Base-by-base conservation (phyloP, 2,113 vertebrate species). In the Corynorhinus townsendii region DNA sequence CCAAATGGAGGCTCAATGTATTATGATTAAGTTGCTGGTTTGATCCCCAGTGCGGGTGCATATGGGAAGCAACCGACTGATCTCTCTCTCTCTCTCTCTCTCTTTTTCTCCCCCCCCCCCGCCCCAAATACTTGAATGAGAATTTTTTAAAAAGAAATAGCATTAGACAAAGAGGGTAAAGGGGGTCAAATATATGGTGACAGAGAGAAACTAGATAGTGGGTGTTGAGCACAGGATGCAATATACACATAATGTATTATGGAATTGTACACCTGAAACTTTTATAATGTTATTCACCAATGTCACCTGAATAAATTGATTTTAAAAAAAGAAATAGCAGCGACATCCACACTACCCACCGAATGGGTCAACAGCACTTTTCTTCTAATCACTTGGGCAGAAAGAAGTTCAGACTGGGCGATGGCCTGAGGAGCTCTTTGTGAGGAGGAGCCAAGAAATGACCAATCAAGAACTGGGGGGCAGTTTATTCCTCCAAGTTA, bases 351-450 rank as follows among this genome's bases (percentile, higher is more conserved):
- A 52, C 52, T 24, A 43, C 5, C 71, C 64, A 38, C n/a, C 16
- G 40, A 38, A 28, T 56, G 28, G 33, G 47, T 56, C 62, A 79
- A 19, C 16, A 1, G 45, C 10, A 5, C 73, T 92, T 94, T 86
- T 91, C 84, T 92, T 89, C 75, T 54, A 73, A 69, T 30, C 68
- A 64, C 84, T 84, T 68, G 47, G 28, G 33, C 38, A 96, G 88
- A 86, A 96, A 33, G 73, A 30, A 89, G 16, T 38, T 83, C 90
- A 85, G 71, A 77, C 73, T 38, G 81, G 12, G 56, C 85, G 82
- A 77, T 54, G 71, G 24, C 7, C 52, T 84, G 1, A 22, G 81
- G 77, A 84, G 43, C 43, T 91, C 43, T 89, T 95, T 91, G 52
- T 38, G 86, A 33, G 69, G 45, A 73, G 54, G n/a, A 68, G 28